Evolutionary conservation across 2,113 vertebrate genomes (phyloP).

Genomic region (Varanus salvator): DNA sequence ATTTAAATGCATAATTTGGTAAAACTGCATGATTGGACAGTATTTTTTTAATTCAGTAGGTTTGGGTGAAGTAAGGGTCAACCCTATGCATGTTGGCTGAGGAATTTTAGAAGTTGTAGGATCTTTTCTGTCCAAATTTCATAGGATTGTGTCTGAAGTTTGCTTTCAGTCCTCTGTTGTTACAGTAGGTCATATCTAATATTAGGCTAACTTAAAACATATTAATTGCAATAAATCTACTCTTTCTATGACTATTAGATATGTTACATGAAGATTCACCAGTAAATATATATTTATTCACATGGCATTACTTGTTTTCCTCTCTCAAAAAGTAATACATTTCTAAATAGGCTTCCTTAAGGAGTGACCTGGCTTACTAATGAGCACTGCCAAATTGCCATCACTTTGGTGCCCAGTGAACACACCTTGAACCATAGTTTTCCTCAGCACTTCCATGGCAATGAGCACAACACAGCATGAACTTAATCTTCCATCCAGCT

Average conservation of each 20-base stretch:
- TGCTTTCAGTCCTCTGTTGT: not conserved
- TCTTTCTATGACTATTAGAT: not conserved
- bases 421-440: not conserved
- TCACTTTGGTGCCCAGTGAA: too few relatives aligned
- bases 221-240: too few relatives aligned
- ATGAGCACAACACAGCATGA: not conserved
- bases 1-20: not conserved
- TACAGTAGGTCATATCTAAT: too few relatives aligned
- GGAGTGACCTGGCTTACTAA: too few relatives aligned
- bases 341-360: not conserved
- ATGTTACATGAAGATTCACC: not conserved
- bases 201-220: too few relatives aligned
- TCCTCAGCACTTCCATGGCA: not conserved
- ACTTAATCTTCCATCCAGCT: not conserved
- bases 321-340: not conserved
- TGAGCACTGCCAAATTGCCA: too few relatives aligned
- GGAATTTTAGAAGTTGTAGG: too few relatives aligned
- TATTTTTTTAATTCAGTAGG: not conserved
- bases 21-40: not conserved
- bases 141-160: too few relatives aligned
- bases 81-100: too few relatives aligned
- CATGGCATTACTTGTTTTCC: not conserved
- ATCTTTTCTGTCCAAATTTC: too few relatives aligned
- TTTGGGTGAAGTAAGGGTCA: not conserved
- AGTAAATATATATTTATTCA: not conserved